Evolutionary conservation across 2,888 invertebrate species (phyloP).

Genomic region (Dicroscelio sp.): DNA sequence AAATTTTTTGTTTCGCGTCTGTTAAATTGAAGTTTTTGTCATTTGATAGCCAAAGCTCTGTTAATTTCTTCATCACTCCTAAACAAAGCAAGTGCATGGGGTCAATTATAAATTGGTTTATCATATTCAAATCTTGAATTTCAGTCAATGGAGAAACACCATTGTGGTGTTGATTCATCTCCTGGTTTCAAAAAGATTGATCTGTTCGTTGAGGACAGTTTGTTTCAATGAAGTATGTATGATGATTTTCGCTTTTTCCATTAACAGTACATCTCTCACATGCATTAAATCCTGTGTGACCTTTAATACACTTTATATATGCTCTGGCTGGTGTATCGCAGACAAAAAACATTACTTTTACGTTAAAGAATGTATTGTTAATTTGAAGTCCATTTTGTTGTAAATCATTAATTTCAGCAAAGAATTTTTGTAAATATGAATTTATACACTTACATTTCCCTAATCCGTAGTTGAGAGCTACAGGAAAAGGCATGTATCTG

Average conservation of each 20-base stretch:
- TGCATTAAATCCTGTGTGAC: not conserved
- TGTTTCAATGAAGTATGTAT: not conserved
- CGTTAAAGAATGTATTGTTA: not conserved
- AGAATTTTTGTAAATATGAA: conserved; percentile 65
- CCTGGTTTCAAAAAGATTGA: not conserved
- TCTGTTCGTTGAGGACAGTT: not conserved
- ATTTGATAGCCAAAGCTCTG: not conserved
- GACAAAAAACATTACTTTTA: conserved; percentile 41
- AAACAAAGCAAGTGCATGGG: not conserved
- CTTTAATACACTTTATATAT: conserved; percentile 8
- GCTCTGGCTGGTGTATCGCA: conserved; percentile 75
- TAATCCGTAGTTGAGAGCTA: conserved; percentile 74
- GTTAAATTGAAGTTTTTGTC: not conserved
- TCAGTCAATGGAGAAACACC: not conserved
- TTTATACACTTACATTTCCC: conserved; percentile 70
- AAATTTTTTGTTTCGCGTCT: not conserved
- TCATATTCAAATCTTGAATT: not conserved
- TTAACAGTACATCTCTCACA: conserved; percentile 41
- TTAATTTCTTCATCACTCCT: not conserved
- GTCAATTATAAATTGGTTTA: not conserved
- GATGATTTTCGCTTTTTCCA: not conserved
- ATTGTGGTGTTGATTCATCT: not conserved
- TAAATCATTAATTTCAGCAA: conserved; percentile 77
- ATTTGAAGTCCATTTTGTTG: not conserved
- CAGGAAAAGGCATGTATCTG: conserved; percentile 75